Evolutionary conservation across 2,888 invertebrate species (phyloP).

Genomic region (Leptopilina drosophilae): DNA sequence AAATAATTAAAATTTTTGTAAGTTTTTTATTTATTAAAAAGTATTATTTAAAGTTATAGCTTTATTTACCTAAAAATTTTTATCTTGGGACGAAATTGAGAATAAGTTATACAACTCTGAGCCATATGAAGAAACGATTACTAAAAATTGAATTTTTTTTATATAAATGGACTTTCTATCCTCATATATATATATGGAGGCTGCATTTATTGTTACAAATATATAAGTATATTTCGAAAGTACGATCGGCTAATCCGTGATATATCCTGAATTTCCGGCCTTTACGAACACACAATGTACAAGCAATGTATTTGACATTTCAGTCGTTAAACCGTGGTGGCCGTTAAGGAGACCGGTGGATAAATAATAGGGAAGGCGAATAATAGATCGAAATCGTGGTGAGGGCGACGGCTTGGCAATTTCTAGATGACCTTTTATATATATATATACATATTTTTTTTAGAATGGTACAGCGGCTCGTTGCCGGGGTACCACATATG

Average conservation of each 20-base stretch:
- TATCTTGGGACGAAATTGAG: too few relatives aligned
- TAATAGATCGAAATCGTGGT: slow-evolving; percentile 57
- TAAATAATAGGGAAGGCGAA: slow-evolving; percentile 65
- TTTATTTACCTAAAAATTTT: too few relatives aligned
- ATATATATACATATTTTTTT: slow-evolving; percentile 36
- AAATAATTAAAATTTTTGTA: too few relatives aligned
- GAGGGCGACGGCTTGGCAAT: slow-evolving; percentile 48
- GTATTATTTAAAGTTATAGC: too few relatives aligned
- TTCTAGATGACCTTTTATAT: slow-evolving; percentile 57
- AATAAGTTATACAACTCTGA: too few relatives aligned
- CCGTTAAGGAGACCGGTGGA: slow-evolving; percentile 66
- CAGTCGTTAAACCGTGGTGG: slow-evolving; percentile 57
- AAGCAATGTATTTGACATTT: slow-evolving; percentile 57
- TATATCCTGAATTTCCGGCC: slow-evolving; percentile 33
- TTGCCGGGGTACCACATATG: slow-evolving; percentile 75
- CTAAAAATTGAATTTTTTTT: too few relatives aligned
- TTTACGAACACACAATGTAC: slow-evolving; percentile 47
- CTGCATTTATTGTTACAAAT: too few relatives aligned
- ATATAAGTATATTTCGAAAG: background rate
- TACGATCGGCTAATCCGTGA: slow-evolving; percentile 22
- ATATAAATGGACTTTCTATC: too few relatives aligned
- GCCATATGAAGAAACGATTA: too few relatives aligned
- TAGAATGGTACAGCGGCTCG: slow-evolving; percentile 62
- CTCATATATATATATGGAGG: too few relatives aligned
- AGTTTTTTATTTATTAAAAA: too few relatives aligned